Conservation (phyloP, 2,797 vertebrate species). For the Poecile montanus region DNA sequence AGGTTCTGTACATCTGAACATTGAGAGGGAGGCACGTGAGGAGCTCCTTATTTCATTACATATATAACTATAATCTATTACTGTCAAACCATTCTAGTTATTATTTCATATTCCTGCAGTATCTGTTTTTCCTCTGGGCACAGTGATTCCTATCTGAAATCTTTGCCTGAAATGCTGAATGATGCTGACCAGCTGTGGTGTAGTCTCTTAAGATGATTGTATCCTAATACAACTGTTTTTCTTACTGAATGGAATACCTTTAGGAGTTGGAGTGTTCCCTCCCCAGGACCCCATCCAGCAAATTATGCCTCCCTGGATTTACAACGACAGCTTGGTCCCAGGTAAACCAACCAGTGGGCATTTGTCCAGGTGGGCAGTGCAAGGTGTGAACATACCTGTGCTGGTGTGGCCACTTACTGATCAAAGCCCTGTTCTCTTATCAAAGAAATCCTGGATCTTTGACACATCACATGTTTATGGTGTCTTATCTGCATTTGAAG, state of each 20-base stretch:
- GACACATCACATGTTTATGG: not conserved
- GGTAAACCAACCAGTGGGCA: slow-evolving; percentile 74
- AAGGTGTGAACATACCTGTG: not conserved
- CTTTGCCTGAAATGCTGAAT: slow-evolving; percentile 30
- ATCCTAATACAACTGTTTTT: not conserved
- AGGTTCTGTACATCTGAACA: not conserved
- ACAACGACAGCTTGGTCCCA: slow-evolving; percentile 93
- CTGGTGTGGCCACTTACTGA: not conserved
- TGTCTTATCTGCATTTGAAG: not conserved
- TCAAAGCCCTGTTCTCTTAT: not conserved
- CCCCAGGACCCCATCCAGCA: slow-evolving; percentile 92
- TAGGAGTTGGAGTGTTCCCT: slow-evolving; percentile 91
- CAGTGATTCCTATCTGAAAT: slow-evolving; percentile 19
- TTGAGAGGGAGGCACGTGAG: not conserved
- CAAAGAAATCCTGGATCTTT: not conserved
- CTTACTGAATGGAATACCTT: not conserved
- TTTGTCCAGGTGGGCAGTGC: not conserved
- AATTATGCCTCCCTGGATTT: slow-evolving; percentile 93
- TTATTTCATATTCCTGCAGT: not conserved
- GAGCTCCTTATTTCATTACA: not conserved
- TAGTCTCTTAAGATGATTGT: not conserved
- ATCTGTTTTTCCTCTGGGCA: slow-evolving; percentile 7
- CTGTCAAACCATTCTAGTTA: not conserved
- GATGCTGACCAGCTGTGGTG: not conserved
- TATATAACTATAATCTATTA: not conserved